Evolutionary conservation across 92 coral and sea anemone genomes (phyloP).

Genomic region (Parazoanthus atlanticus): DNA sequence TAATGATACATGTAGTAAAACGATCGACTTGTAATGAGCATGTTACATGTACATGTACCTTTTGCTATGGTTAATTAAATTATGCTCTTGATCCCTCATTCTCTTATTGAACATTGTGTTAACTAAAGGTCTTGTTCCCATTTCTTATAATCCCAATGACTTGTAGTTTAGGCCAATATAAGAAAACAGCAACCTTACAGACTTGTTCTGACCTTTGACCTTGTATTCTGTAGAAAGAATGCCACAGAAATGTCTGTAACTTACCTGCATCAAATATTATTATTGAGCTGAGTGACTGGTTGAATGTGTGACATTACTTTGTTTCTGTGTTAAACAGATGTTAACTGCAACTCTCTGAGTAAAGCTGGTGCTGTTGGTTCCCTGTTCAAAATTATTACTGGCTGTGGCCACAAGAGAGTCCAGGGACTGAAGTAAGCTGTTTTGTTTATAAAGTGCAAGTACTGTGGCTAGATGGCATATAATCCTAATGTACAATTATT

Average conservation of each 20-base stretch:
- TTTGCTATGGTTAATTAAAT: no score
- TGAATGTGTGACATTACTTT: background rate
- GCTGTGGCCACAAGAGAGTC: conserved; percentile 96
- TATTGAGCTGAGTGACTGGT: background rate
- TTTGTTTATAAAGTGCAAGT: background rate
- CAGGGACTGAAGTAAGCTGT: conserved; percentile 82
- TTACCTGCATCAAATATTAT: background rate
- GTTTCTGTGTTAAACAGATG: conserved; percentile 57
- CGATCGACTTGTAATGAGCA: no score
- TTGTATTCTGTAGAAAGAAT: background rate
- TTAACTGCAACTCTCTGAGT: conserved; percentile 84
- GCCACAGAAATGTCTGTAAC: background rate
- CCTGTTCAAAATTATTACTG: conserved; percentile 78
- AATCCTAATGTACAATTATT: no score
- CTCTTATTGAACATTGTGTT: background rate
- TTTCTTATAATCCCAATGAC: background rate
- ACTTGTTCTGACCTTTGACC: conserved; percentile 2
- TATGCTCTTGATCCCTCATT: background rate
- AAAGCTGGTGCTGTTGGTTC: conserved; percentile 90
- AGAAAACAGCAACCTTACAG: background rate
- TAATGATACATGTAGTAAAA: no score
- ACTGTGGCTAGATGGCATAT: background rate
- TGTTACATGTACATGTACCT: no score
- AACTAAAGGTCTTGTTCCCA: background rate
- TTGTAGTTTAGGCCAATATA: background rate